Conservation (phyloP, 2,113 vertebrate species). For the Corvus cornix region DNA sequence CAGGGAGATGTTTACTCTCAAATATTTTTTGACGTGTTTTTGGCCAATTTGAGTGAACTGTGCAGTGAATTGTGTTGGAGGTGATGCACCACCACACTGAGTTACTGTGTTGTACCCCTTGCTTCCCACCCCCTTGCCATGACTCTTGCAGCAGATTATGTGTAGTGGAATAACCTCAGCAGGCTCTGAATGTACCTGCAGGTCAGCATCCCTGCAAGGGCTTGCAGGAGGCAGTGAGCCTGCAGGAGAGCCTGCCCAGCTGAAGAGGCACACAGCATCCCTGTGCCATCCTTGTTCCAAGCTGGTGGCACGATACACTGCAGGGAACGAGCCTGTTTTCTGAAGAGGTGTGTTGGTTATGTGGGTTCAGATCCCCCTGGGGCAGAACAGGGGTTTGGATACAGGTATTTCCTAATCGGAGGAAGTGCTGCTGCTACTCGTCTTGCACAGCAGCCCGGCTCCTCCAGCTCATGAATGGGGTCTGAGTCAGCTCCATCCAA, state of each 20-base stretch:
- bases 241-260: not conserved
- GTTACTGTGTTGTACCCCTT: not conserved
- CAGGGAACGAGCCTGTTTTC: not conserved
- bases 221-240: not conserved
- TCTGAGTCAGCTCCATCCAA: conserved; percentile 23
- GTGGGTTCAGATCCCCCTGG: not conserved
- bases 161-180: not conserved
- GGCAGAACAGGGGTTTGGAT: not conserved
- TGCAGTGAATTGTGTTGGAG: not conserved
- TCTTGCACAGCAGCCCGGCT: not conserved
- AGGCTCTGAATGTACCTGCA: not conserved
- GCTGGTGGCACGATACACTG: fast-evolving
- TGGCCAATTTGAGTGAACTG: not conserved
- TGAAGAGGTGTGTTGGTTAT: not conserved
- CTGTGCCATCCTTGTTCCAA: fast-evolving
- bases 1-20: not conserved
- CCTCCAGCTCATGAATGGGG: not conserved
- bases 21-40: not conserved
- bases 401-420: not conserved
- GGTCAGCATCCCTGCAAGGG: not conserved
- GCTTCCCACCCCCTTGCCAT: not conserved
- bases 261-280: not conserved
- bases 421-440: not conserved
- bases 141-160: not conserved
- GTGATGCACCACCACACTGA: not conserved